Conservation (phyloP, 2,888 invertebrate genomes). For the Microplitis manilae region DNA sequence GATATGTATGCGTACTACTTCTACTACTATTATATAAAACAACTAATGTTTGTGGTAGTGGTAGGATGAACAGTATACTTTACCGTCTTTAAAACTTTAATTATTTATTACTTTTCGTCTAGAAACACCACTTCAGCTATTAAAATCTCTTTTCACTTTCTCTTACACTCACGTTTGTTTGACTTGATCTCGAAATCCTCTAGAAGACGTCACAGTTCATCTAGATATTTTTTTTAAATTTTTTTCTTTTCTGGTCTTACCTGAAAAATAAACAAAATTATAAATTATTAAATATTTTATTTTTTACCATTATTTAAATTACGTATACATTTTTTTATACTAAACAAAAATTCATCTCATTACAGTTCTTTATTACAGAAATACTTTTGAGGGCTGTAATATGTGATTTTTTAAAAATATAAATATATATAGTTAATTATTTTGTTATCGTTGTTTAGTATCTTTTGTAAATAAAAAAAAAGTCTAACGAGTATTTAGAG, state of each 20-base stretch:
- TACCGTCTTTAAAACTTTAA: conserved; percentile 58
- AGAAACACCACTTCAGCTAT: conserved; percentile 60
- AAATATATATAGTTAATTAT: too few relatives aligned
- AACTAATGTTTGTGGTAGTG: neutral
- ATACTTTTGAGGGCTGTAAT: too few relatives aligned
- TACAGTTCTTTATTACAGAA: too few relatives aligned
- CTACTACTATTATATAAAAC: neutral
- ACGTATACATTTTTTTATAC: too few relatives aligned
- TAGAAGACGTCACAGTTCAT: conserved; percentile 29
- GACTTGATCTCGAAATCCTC: conserved; percentile 35
- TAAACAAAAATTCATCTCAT: too few relatives aligned
- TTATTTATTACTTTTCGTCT: conserved; percentile 68
- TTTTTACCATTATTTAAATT: neutral
- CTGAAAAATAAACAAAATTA: conserved; percentile 30
- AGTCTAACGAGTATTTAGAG: neutral
- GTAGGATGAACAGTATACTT: neutral
- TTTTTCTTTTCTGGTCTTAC: conserved; percentile 5
- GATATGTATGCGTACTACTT: neutral
- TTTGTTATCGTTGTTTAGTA: too few relatives aligned
- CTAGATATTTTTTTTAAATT: neutral
- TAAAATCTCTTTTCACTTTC: conserved; percentile 30
- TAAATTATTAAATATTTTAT: neutral
- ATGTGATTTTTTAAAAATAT: too few relatives aligned
- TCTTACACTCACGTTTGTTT: conserved; percentile 36
- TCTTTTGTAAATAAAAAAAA: neutral